Evolutionary conservation across 2,113 vertebrate genomes (phyloP).

Genomic region (Heterochromis multidens): DNA sequence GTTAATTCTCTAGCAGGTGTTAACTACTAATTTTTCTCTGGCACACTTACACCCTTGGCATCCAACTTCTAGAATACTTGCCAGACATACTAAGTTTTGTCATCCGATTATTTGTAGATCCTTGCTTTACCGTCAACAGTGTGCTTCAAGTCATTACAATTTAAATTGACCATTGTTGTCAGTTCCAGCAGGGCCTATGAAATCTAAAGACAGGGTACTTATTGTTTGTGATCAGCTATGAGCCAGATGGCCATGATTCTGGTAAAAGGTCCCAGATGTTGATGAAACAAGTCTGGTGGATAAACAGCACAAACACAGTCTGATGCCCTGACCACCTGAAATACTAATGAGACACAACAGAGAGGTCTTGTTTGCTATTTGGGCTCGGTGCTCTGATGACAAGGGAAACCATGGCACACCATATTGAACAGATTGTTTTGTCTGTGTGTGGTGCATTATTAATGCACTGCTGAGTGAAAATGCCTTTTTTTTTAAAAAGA

Average conservation of each 20-base stretch:
- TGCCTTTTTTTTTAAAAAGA: not conserved
- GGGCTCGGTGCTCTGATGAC: not conserved
- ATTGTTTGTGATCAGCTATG: constrained; percentile 1
- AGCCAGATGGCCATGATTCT: not conserved
- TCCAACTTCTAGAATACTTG: not conserved
- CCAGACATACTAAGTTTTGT: not conserved
- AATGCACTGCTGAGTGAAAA: not conserved
- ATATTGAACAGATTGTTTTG: not conserved
- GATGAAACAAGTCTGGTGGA: not conserved
- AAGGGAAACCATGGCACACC: not conserved
- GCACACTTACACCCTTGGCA: not conserved
- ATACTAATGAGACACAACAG: constrained; percentile 13
- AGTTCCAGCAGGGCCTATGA: not conserved
- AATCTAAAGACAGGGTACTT: not conserved
- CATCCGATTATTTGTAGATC: not conserved
- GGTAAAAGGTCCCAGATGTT: constrained; percentile 1
- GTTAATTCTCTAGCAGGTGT: not conserved
- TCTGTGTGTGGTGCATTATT: not conserved
- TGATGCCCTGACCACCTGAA: not conserved
- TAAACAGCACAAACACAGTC: not conserved
- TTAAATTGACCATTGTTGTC: not conserved
- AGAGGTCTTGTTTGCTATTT: not conserved
- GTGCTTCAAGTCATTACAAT: not conserved
- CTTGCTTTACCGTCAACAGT: not conserved
- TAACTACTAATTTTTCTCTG: not conserved